phyloP scores from a whole-genome alignment of 2,888 invertebrate genomes.

The Formica aserva region DNA sequence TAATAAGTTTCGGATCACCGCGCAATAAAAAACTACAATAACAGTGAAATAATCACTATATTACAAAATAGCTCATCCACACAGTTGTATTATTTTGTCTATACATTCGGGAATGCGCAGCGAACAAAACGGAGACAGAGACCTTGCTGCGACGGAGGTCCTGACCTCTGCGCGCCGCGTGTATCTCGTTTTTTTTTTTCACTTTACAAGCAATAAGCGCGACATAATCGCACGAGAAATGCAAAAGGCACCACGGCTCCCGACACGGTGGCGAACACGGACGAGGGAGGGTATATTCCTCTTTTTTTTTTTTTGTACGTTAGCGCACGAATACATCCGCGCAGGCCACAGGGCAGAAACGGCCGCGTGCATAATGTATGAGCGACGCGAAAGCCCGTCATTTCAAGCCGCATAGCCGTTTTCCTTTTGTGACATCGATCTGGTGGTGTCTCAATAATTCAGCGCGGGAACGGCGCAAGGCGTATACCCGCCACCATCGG shows the following conservation, averaged over 20 bases:
- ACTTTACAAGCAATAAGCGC: constrained; percentile 50
- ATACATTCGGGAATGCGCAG: constrained; percentile 13
- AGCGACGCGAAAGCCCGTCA: constrained; percentile 84
- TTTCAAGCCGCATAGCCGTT: constrained; percentile 83
- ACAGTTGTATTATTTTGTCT: constrained; percentile 11
- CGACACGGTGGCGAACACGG: constrained; percentile 26
- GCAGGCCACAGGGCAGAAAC: constrained; percentile 79
- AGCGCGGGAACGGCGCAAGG: constrained; percentile 84
- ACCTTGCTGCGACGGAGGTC: constrained; percentile 61
- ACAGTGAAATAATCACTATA: not conserved
- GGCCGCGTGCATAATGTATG: constrained; percentile 83
- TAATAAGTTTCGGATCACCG: not conserved
- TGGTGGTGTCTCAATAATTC: constrained; percentile 85
- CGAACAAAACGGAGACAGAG: constrained; percentile 50
- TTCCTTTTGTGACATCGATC: constrained; percentile 85
- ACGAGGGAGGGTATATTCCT: constrained; percentile 16
- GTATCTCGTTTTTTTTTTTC: constrained; percentile 35
- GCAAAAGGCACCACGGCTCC: constrained; percentile 47
- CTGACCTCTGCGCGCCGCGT: constrained; percentile 64
- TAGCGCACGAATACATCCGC: constrained; percentile 74
- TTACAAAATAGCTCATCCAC: constrained; percentile 24
- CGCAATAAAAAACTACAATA: not conserved
- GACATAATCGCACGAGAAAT: constrained; percentile 68
- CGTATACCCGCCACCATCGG: constrained; percentile 68
- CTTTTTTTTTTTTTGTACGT: constrained; percentile 73